Percentiles rank a stretch among this genome's conserved stretches.
phyloP scores from a whole-genome alignment of 2,888 invertebrate species.

The Leptogaster cylindrica region DNA sequence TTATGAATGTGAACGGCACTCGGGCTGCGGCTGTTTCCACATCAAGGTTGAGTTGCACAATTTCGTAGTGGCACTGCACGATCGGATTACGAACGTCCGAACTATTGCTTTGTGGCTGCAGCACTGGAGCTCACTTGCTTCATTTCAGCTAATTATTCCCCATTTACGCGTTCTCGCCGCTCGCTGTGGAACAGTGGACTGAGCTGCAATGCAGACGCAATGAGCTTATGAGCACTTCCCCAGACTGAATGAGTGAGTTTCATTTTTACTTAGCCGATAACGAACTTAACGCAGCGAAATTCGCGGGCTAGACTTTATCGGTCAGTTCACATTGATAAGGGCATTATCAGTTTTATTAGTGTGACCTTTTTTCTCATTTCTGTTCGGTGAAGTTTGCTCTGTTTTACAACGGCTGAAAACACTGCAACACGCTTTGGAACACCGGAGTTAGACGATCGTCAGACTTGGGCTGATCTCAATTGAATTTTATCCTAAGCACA shows the following conservation, averaged over 20 bases:
- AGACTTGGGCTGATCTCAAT: no score
- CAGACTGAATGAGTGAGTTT: neutral
- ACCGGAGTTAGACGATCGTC: no score
- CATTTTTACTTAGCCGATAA: conserved; percentile 4
- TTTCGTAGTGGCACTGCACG: no score
- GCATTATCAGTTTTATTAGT: conserved; percentile 19
- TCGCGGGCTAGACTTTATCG: conserved; percentile 7
- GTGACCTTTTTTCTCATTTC: conserved; percentile 28
- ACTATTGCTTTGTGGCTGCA: neutral
- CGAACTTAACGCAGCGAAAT: conserved; percentile 11
- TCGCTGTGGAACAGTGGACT: neutral
- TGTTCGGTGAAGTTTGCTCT: no score
- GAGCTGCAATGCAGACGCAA: conserved; percentile 1
- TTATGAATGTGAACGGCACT: neutral
- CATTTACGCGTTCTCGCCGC: neutral
- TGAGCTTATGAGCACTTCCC: neutral
- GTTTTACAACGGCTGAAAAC: no score
- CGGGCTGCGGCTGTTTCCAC: neutral
- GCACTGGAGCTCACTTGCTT: neutral
- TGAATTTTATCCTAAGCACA: no score
- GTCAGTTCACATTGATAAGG: conserved; percentile 21
- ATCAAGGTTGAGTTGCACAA: no score
- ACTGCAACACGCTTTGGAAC: no score
- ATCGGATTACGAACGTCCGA: neutral
- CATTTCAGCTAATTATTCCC: neutral